Percentiles rank a stretch among this genome's conserved stretches.
Evolutionary conservation across 1,140 invertebrate genomes (phyloP).

Genomic region (Euglossa dilemma): DNA sequence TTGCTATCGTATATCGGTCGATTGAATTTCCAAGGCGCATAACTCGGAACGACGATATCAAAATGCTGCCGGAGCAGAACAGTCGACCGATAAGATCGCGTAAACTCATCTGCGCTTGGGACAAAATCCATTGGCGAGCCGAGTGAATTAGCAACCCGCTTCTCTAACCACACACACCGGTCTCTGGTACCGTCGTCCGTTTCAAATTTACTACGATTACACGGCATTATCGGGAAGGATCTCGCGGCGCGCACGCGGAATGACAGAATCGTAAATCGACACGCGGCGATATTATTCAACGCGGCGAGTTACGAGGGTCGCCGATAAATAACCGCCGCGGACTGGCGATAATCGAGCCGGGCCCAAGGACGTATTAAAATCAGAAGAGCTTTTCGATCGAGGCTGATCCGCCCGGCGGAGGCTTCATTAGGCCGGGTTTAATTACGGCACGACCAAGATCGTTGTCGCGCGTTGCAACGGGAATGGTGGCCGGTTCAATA

Average conservation of each 20-base stretch:
- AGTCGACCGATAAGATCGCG: not conserved
- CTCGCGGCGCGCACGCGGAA: not conserved
- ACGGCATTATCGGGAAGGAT: not conserved
- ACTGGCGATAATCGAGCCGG: not conserved
- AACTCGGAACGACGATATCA: too few species aligned
- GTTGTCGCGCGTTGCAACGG: slow-evolving; percentile 67
- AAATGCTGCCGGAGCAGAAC: too few species aligned
- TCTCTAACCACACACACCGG: not conserved
- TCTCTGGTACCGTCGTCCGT: too few species aligned
- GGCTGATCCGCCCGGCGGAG: slow-evolving; percentile 64
- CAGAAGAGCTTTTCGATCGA: slow-evolving; percentile 40
- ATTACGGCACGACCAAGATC: slow-evolving; percentile 76
- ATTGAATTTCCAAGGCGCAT: too few species aligned
- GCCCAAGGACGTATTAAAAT: slow-evolving; percentile 20
- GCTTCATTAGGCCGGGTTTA: slow-evolving; percentile 77
- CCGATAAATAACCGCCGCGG: slow-evolving; percentile 4
- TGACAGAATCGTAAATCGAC: not conserved
- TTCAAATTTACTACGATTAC: not conserved
- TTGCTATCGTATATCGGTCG: too few species aligned
- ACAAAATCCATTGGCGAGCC: not conserved
- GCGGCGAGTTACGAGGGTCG: not conserved
- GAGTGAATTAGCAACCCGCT: not conserved
- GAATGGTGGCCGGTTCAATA: slow-evolving; percentile 63
- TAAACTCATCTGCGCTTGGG: too few species aligned
- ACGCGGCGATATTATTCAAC: not conserved